Base-by-base conservation (phyloP, 1,140 invertebrate species). In the Muscidifurax raptorellus region DNA sequence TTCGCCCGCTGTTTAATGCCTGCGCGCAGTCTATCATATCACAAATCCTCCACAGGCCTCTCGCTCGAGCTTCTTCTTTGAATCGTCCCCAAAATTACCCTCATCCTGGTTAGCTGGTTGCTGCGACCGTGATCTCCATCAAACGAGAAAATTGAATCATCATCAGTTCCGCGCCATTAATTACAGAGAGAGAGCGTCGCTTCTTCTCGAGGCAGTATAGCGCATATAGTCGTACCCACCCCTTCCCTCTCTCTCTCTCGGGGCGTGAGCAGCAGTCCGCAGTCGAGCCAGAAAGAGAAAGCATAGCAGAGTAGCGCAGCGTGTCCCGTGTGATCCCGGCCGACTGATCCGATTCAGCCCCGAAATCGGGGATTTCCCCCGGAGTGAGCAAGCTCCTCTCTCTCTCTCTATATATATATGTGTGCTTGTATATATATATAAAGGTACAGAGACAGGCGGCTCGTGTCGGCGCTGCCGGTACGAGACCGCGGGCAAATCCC, bases 101-200 rank as follows among this genome's bases (percentile, higher is more conserved):
- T 52, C 25, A 25, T 30, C 25, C 71, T 27, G 2, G 28, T 9
- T 69, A 30, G 36, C 27, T 25, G 18, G 18, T 28, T 47, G 32
- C n/a, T 25, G 4, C 12, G 25, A 5, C 25, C n/a, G 52, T 9
- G 59, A 67, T 84, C 83, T 75, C 69, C 78, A 13, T 80, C 83
- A 85, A 81, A 81, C 79, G 40, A 59, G 78, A 80, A 85, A 81
- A 85, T 85, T 76, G 84, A 85, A 85, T 85, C 71, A 85, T 85
- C 72, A 76, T 85, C 72, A 81, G 79, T 85, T 85, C 36, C 79
- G 52, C 71, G 80, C 64, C 71, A 85, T 85, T 85, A 80, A 85
- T 85, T 85, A 66, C 44, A 84, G n/a, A 10, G n/a, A 36, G 32
- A 27, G 36, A 30, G 52, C 47, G 25, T 10, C 10, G 59, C 15